Percentiles rank a stretch among this genome's conserved stretches.
Evolutionary conservation across 2,888 invertebrate species (phyloP).

Genomic region (Flexamia atlantica): DNA sequence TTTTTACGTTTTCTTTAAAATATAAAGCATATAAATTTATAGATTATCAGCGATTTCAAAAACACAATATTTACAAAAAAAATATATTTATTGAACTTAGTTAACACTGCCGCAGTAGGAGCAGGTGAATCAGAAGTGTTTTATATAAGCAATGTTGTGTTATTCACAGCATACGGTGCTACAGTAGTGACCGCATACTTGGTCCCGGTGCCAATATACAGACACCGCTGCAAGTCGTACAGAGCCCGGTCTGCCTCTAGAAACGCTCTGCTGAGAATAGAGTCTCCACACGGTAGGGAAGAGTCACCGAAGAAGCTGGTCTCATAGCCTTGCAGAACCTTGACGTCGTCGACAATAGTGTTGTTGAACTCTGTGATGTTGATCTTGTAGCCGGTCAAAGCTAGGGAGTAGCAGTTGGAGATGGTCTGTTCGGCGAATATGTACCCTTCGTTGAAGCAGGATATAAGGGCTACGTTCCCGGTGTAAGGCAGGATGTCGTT

Average conservation of each 20-base stretch:
- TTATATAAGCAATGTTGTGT: background rate
- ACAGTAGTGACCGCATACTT: conserved; percentile 21
- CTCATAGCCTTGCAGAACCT: conserved; percentile 3
- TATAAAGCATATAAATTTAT: too few species aligned
- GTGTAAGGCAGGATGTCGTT: conserved; percentile 15
- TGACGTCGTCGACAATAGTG: background rate
- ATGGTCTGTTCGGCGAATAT: conserved; percentile 23
- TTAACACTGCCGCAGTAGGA: background rate
- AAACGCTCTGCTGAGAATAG: background rate
- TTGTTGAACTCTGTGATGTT: background rate
- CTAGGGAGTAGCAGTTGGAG: background rate
- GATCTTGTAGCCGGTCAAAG: background rate
- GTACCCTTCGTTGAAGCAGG: background rate
- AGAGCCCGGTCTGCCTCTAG: background rate
- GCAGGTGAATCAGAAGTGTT: background rate
- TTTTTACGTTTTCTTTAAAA: too few species aligned
- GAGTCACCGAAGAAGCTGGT: background rate
- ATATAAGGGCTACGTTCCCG: conserved; percentile 8
- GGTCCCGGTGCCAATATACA: background rate
- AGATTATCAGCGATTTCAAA: too few species aligned
- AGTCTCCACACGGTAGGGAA: conserved; percentile 5
- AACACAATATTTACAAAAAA: too few species aligned
- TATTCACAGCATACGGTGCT: background rate
- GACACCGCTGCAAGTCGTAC: conserved; percentile 11
- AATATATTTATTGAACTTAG: too few species aligned